These are phyloP conservation scores for Pyrocephalus nanus DNA, from an alignment of 2,797 vertebrate genomes.

Conservation along the genomic window DNA sequence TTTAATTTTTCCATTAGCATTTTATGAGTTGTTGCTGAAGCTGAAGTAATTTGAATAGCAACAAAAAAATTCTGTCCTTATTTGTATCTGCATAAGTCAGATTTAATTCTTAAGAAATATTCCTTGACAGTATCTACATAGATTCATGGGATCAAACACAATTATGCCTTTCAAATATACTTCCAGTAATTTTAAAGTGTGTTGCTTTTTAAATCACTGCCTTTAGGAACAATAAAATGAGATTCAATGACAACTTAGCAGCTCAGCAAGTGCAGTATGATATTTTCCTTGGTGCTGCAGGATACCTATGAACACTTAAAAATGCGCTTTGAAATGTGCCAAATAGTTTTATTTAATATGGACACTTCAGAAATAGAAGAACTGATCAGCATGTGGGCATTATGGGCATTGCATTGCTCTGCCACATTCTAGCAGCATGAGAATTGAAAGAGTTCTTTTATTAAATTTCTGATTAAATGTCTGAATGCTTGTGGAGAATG, in stretches of 20 bases:
- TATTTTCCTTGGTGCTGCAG: slow-evolving; percentile 8
- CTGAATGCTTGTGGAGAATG: slow-evolving; percentile 19
- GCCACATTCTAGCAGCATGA: slow-evolving; percentile 29
- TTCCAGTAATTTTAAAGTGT: slow-evolving; percentile 12
- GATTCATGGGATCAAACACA: neutral
- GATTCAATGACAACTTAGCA: slow-evolving; percentile 5
- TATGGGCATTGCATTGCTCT: slow-evolving; percentile 27
- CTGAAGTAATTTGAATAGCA: neutral
- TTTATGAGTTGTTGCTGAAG: neutral
- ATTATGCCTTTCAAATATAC: neutral
- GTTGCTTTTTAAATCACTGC: neutral
- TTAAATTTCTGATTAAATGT: slow-evolving; percentile 60
- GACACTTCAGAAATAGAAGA: slow-evolving; percentile 38
- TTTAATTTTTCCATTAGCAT: neutral
- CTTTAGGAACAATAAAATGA: neutral
- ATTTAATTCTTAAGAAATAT: neutral
- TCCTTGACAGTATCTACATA: neutral
- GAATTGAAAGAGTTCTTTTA: slow-evolving; percentile 36
- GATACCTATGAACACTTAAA: slow-evolving; percentile 39
- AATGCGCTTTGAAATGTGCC: slow-evolving; percentile 47
- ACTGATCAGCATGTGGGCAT: slow-evolving; percentile 49
- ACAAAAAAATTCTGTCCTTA: neutral
- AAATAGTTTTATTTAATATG: slow-evolving; percentile 57
- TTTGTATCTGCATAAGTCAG: neutral
- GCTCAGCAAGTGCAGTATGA: neutral